Evolutionary conservation across 2,888 invertebrate species (phyloP).

Genomic region (Smittia aterrima): DNA sequence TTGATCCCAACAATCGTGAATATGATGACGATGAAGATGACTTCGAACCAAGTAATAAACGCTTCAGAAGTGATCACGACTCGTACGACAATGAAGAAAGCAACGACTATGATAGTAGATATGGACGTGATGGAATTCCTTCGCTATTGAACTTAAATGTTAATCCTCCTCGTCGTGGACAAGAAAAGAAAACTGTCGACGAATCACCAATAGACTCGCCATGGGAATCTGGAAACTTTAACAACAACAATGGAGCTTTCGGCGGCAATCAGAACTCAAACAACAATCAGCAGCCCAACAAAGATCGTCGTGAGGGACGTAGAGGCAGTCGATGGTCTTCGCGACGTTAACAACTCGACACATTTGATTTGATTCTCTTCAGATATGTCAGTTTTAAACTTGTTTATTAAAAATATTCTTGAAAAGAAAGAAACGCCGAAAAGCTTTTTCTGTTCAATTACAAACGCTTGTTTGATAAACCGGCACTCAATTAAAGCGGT

Average conservation of each 20-base stretch:
- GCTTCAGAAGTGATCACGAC: conserved; percentile 11
- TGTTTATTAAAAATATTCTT: too few relatives aligned
- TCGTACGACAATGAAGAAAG: neutral
- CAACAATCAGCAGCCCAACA: neutral
- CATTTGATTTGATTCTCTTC: too few relatives aligned
- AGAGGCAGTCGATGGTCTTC: conserved; percentile 35
- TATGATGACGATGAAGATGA: neutral
- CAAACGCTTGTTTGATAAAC: too few relatives aligned
- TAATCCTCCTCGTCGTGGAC: neutral
- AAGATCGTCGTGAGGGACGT: neutral
- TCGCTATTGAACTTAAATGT: conserved; percentile 18
- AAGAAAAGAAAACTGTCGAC: neutral
- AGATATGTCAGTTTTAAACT: too few relatives aligned
- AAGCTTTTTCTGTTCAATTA: too few relatives aligned
- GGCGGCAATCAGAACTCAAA: neutral
- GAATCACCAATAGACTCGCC: neutral
- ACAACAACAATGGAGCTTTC: neutral
- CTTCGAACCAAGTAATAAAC: neutral
- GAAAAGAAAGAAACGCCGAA: too few relatives aligned
- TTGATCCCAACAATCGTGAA: neutral
- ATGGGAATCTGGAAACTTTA: neutral
- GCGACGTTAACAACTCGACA: too few relatives aligned
- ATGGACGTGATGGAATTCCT: conserved; percentile 25
- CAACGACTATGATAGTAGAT: neutral
- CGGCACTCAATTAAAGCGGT: too few relatives aligned